These are phyloP conservation scores for Pangasius krempfi DNA, from an alignment of 2,797 vertebrate genomes.

Conservation along the genomic window DNA sequence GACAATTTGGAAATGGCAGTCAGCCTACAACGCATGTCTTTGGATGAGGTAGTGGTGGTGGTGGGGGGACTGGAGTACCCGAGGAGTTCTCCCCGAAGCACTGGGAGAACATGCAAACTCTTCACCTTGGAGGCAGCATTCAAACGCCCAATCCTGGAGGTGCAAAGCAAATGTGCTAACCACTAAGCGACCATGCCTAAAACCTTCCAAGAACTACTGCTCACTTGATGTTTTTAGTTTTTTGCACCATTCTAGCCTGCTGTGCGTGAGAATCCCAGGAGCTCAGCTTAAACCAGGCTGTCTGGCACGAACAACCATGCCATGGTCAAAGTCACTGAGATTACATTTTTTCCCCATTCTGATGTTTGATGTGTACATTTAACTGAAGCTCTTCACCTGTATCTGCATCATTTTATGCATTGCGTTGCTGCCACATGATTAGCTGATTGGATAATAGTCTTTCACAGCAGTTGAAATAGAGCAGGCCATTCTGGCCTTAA, in stretches of 20 bases:
- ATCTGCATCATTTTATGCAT: not conserved
- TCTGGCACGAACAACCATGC: not conserved
- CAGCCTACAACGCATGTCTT: no score
- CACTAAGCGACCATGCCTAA: not conserved
- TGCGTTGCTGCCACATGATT: not conserved
- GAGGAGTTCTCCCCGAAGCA: no score
- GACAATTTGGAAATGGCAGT: no score
- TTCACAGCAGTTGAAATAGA: not conserved
- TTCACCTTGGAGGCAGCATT: no score
- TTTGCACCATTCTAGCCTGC: not conserved
- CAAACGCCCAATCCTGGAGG: no score
- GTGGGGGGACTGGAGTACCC: no score
- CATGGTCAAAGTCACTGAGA: not conserved
- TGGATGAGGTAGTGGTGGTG: no score
- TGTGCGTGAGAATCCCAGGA: not conserved
- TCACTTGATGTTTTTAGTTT: not conserved
- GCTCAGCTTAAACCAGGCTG: not conserved
- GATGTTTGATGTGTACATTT: not conserved
- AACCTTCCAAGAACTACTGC: not conserved
- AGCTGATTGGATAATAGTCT: not conserved
- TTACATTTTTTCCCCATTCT: not conserved
- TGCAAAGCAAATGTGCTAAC: no score
- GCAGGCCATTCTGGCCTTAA: slow-evolving; percentile 53
- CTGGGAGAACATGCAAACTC: no score
- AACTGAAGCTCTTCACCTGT: not conserved